Evolutionary conservation across 2,797 vertebrate species (phyloP).

Genomic region (Etheostoma perlongum): DNA sequence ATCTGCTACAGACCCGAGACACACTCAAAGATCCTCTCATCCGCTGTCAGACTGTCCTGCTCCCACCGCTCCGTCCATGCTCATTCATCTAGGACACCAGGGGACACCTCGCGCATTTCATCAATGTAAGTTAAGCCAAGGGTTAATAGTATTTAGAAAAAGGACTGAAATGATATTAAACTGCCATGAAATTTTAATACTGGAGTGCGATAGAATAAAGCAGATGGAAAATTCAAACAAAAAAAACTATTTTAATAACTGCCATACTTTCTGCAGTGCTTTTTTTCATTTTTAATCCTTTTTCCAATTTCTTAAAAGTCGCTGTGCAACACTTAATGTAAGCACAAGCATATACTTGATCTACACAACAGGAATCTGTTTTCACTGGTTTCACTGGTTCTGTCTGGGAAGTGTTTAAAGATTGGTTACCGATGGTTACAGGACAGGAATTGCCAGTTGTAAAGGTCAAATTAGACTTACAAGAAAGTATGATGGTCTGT

Average conservation of each 20-base stretch:
- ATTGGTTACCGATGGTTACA: constrained; percentile 36
- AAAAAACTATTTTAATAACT: constrained; percentile 2
- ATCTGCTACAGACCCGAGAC: constrained; percentile 36
- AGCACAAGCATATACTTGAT: not conserved
- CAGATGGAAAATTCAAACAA: constrained; percentile 8
- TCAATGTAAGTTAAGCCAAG: constrained; percentile 17
- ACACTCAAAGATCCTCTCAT: constrained; percentile 26
- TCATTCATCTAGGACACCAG: constrained; percentile 17
- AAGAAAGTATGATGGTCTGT: not conserved
- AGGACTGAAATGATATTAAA: not conserved
- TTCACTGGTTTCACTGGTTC: not conserved
- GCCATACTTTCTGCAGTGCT: constrained; percentile 16
- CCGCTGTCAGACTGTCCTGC: constrained; percentile 52
- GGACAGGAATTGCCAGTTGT: constrained; percentile 10
- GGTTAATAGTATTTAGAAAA: constrained; percentile 9
- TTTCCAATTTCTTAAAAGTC: constrained; percentile 4
- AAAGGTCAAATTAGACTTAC: not conserved
- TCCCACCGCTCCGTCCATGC: constrained; percentile 29
- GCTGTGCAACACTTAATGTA: not conserved
- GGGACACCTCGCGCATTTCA: constrained; percentile 18
- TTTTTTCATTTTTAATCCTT: constrained; percentile 4
- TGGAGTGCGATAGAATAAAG: constrained; percentile 2
- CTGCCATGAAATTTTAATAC: not conserved
- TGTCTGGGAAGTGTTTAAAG: constrained; percentile 21
- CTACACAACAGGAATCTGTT: not conserved